Evolutionary conservation across 2,888 invertebrate species (phyloP), one percentile per base, ranked within the genome.

Genomic region (Protodeltote pygarga): DNA sequence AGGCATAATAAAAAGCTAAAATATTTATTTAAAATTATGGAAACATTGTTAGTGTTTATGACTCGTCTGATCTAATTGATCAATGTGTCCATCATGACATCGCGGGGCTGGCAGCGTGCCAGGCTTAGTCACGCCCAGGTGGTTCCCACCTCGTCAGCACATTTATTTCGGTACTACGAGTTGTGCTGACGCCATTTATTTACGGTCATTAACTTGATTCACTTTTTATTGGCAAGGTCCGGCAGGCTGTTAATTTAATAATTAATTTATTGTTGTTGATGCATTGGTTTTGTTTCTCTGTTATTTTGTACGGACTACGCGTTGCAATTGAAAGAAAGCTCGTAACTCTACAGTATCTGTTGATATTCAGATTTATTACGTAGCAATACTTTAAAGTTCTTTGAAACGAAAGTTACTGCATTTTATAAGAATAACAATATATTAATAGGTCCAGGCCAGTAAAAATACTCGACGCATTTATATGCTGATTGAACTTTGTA

Each of bases 81-180:
- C 20, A 28, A 13, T n/a, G 15, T 17, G n/a, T 25, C 24, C 17
- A 11, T 25, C 35, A 25, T 9, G 8, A 19, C 5, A 6, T 10
- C 3, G 5, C 27, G 9, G 17, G 5, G 32, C 32, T 46, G 64
- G 48, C 57, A 9, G 10, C 4, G 29, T 6, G 40, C 48, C 63
- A 25, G 25, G 5, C 19, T 2, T 33, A 19, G 23, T 45, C 46
- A 37, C 1, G 1, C 10, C 39, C 37, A 33, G 57, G 37, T 40
- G 47, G 24, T 27, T 3, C 27, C 41, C 10, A 17, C 33, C 13
- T 14, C 5, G 11, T n/a, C 20, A 4, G 16, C 9, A 5, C n/a
- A 14, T 8, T 6, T 16, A 27, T 19, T 5, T 10, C 10, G 16
- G 9, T 10, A 38, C 25, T 13, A 32, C 21, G 24, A 17, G 16